Conservation (phyloP, 2,797 vertebrate genomes). For the Enteromius radiatus region DNA sequence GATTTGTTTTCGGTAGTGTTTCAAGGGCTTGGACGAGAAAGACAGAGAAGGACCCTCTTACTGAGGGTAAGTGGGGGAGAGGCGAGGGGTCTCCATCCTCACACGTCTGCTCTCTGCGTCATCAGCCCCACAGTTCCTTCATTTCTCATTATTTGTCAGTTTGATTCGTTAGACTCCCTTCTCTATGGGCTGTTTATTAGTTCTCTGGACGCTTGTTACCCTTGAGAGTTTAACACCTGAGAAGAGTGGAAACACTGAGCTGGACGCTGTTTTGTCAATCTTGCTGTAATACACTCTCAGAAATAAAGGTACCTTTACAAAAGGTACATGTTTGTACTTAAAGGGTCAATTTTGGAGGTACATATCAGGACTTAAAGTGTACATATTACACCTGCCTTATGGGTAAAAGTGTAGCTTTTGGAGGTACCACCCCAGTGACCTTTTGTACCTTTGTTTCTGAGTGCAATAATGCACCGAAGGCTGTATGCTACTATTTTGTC, state of each 20-base stretch:
- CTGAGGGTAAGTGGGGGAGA: constrained; percentile 15
- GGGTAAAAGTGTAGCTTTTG: too few relatives aligned
- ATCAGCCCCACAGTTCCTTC: constrained; percentile 35
- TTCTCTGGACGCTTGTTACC: constrained; percentile 13
- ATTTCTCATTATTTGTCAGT: constrained; percentile 16
- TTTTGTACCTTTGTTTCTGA: too few relatives aligned
- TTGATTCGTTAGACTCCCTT: constrained; percentile 1
- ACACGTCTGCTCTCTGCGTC: constrained; percentile 21
- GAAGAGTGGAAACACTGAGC: background rate
- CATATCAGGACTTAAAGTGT: too few relatives aligned
- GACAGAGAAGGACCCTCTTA: background rate
- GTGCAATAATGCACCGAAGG: background rate
- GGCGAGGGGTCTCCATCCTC: background rate
- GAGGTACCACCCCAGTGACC: too few relatives aligned
- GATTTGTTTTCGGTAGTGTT: constrained; percentile 41
- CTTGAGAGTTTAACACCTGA: background rate
- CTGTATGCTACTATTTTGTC: background rate
- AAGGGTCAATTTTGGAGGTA: too few relatives aligned
- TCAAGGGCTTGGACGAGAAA: constrained; percentile 19
- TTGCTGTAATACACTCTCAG: background rate
- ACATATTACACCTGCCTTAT: too few relatives aligned
- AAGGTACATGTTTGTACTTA: too few relatives aligned
- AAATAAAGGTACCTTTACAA: too few relatives aligned
- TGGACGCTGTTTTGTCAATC: background rate
- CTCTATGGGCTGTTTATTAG: background rate